Percentiles rank a stretch among this genome's conserved stretches.
Evolutionary conservation across 2,888 invertebrate genomes (phyloP).

Genomic region (Trypoxylon attenuatum): DNA sequence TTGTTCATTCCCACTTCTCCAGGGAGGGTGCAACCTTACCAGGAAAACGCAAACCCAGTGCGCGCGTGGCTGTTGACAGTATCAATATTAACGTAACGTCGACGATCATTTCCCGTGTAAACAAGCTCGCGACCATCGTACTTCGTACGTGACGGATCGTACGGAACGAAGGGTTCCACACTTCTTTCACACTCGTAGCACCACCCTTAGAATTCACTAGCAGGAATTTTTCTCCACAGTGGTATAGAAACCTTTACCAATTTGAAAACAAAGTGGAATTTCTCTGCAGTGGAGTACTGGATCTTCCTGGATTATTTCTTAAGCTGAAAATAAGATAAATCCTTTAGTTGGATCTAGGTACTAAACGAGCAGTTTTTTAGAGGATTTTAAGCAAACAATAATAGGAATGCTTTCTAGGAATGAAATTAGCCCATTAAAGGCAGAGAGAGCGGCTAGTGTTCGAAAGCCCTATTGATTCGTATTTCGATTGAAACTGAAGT

Average conservation of each 20-base stretch:
- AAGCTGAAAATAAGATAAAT: no score
- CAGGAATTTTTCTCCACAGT: slow-evolving; percentile 14
- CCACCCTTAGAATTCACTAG: background rate
- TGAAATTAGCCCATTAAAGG: no score
- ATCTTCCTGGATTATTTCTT: no score
- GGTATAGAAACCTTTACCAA: background rate
- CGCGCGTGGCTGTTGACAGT: slow-evolving; percentile 27
- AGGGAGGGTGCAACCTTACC: slow-evolving; percentile 10
- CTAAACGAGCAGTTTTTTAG: no score
- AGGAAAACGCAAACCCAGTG: slow-evolving; percentile 32
- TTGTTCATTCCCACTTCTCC: background rate
- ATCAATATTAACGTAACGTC: slow-evolving; percentile 48
- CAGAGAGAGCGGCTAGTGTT: no score
- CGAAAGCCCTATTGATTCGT: no score
- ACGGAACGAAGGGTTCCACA: slow-evolving; percentile 37
- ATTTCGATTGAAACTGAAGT: no score
- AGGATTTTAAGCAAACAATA: no score
- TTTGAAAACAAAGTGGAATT: background rate
- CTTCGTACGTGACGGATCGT: slow-evolving; percentile 45
- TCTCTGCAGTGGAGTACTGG: background rate
- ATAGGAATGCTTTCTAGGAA: no score
- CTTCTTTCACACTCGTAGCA: slow-evolving; percentile 16
- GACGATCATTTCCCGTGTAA: slow-evolving; percentile 50
- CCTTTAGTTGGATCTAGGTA: no score
- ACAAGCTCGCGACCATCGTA: slow-evolving; percentile 38